Evolutionary conservation across 2,888 invertebrate species (phyloP), one percentile per base, ranked within the genome.

Genomic region (Melolontha melolontha): DNA sequence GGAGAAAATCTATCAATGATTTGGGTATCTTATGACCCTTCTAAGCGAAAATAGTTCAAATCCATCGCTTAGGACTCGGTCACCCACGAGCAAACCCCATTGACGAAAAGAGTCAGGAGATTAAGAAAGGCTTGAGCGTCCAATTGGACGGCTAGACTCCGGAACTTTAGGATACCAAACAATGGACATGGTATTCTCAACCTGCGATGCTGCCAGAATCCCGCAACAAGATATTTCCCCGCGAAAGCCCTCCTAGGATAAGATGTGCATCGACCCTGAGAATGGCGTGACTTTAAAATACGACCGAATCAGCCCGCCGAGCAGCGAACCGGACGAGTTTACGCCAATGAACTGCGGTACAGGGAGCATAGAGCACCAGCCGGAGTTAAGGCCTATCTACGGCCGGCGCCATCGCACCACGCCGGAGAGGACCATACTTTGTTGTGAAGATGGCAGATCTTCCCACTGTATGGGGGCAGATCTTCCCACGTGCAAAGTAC

Each of bases 51-150:
- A 4, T 44, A 67, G 16, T 66, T 66, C 70, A 44, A 42, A 6
- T 29, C 29, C 29, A 29, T 6, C 29, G 29, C 29, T 5, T 29
- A 6, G 29, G 29, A 29, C 29, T 4, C 29, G 4, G 29, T 49
- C 75, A 75, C 50, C 73, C 75, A 1, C 57, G 63, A 17, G 75
- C 73, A 1, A 75, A 74, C 44, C 72, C 73, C 2, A 70, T 68
- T 0, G 70, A 77, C 50, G 14, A 74, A 5, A 55, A 73, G 1
- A 75, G 75, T 40, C 75, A 76, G 39, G 74, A 74, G 17, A 68
- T 77, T 1, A 76, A 76, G 49, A 73, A 75, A 63, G 73, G 72
- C 0, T 54, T 76, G 2, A 27, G 41, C n/a, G 34, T 17, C 41
- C 6, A 8, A 4, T 16, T 59, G 49, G 41, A 17, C n/a, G 41